Percentiles rank a stretch among this genome's conserved stretches.
Evolutionary conservation across 2,797 vertebrate genomes (phyloP).

Genomic region (Acrossocheilus fasciatus): DNA sequence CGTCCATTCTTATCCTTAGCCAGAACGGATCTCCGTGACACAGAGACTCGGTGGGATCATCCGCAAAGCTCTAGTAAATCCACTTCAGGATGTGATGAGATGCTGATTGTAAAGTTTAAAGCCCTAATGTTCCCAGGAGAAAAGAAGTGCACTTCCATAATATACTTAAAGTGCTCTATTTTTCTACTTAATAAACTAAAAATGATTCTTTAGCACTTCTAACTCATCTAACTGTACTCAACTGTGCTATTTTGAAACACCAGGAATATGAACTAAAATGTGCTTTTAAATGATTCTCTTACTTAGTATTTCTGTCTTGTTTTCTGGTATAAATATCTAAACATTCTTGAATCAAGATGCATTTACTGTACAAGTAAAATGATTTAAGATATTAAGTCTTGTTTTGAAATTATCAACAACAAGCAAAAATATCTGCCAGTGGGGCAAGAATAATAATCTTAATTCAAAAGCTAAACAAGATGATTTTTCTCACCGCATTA

Average conservation of each 20-base stretch:
- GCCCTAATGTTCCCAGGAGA: constrained; percentile 37
- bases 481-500: too few relatives aligned
- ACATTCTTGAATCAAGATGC: not conserved
- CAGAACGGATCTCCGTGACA: not conserved
- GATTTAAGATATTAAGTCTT: not conserved
- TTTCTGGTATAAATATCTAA: not conserved
- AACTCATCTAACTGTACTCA: not conserved
- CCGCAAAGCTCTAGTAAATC: constrained; percentile 3
- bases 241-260: not conserved
- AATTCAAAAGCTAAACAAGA: not conserved
- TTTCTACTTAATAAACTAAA: not conserved
- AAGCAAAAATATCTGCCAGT: not conserved
- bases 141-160: not conserved
- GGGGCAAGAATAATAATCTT: not conserved
- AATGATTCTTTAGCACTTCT: not conserved
- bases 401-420: not conserved
- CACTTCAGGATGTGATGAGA: constrained; percentile 7
- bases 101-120: constrained; percentile 30
- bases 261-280: not conserved
- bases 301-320: too few relatives aligned
- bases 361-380: not conserved
- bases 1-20: constrained; percentile 17
- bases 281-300: not conserved
- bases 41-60: not conserved
- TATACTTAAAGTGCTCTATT: not conserved